Base-by-base conservation (phyloP, 2,888 invertebrate genomes). In the Cenopis cana region DNA sequence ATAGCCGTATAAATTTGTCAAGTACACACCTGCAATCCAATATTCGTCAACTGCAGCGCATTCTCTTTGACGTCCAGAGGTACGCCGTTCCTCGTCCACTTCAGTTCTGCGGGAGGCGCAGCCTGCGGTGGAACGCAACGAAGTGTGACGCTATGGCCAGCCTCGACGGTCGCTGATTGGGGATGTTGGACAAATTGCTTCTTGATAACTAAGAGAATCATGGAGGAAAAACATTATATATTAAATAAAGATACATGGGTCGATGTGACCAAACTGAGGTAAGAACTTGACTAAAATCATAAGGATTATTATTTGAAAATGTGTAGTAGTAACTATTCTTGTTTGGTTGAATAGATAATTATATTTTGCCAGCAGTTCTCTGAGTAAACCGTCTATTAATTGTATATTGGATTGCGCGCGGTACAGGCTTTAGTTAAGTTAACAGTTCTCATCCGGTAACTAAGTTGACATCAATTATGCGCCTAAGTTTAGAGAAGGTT, bases 151-250 rank as follows among this genome's bases (percentile, higher is more conserved):
- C 96, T 96, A 61, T 96, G 95, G 64, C 97, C 97, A 61, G 97
- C 93, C 86, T 98, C 97, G 46, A 98, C 97, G 17, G 95, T 95
- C 65, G 96, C 94, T 6, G 97, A 96, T 79, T 97, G 95, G 0
- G 99, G 98, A 66, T 97, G 96, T 75, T 97, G 95, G 74, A 95
- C 95, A 93, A 99, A 99, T 85, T 97, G 96, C 91, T 97, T 98
- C 90, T 97, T 97, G 88, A 99, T 94, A 87, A 96, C 98, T 98
- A 17, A n/a, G 38, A 46, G 54, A 41, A 54, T 18, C 18, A 36
- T 14, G 41, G 14, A 14, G 5, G 6, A 41, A n/a, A 14, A 1
- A 46, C 33, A n/a, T 14, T 0, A 12, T 12, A 12, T n/a, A 3
- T n/a, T 46, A 46, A 0, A 14, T 11, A 14, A 11, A 41, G 4